These are phyloP conservation scores for Leptoteleia sp. DNA, from an alignment of 1,140 invertebrate genomes.

Conservation along the genomic window DNA sequence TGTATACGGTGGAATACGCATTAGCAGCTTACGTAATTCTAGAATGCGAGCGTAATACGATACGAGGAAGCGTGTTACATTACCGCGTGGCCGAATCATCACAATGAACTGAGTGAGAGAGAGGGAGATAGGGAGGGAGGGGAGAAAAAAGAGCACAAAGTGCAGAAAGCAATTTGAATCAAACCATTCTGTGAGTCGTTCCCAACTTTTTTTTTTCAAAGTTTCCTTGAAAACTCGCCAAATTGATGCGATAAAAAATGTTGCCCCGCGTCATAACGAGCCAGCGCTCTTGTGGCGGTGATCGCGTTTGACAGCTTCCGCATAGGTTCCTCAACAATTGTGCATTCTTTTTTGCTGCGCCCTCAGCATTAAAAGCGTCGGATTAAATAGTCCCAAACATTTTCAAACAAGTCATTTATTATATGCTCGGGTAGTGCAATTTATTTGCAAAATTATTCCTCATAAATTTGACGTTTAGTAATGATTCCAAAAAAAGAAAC, in stretches of 20 bases:
- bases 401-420: slow-evolving; percentile 21
- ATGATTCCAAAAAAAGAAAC: no score
- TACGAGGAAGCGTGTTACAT: slow-evolving; percentile 63
- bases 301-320: slow-evolving; percentile 67
- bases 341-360: slow-evolving; percentile 26
- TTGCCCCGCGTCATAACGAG: slow-evolving; percentile 48
- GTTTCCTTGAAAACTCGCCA: slow-evolving; percentile 60
- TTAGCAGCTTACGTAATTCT: slow-evolving; percentile 34
- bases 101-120: slow-evolving; percentile 58
- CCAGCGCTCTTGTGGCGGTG: slow-evolving; percentile 45
- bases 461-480: no score
- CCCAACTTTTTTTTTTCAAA: slow-evolving; percentile 56
- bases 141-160: no score
- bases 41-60: slow-evolving; percentile 61
- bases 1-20: slow-evolving; percentile 20
- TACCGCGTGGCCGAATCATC: slow-evolving; percentile 44
- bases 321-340: slow-evolving; percentile 49
- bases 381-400: no score
- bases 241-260: slow-evolving; percentile 60
- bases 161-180: slow-evolving; percentile 68
- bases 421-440: no score
- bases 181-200: slow-evolving; percentile 47
- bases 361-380: no score
- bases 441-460: no score
- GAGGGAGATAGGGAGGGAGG: no score